Evolutionary conservation across 2,888 invertebrate species (phyloP), one percentile per base, ranked within the genome.

Genomic region (Dichetophora obliterata): DNA sequence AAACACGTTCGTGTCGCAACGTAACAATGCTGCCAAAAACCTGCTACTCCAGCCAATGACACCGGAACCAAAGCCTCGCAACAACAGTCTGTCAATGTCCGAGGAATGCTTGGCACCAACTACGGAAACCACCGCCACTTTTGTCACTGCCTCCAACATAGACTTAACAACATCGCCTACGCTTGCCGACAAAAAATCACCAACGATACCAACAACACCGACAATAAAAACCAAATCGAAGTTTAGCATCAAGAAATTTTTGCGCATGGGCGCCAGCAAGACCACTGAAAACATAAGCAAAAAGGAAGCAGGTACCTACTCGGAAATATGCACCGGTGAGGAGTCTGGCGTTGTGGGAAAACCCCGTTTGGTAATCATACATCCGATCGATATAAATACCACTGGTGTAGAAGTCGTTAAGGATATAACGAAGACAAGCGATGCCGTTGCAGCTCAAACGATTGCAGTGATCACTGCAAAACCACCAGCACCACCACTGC

Each of bases 311-410:
- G 87, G 90, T 79, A 88, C 91, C 61, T 87, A 89, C 61, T 90
- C 91, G 0, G 88, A 89, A 75, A 87, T 89, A 52, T 87, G 87
- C 52, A 89, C 88, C 0, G 88, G 87, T 14, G 88, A 89, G 37
- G 89, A 89, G 61, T 80, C 83, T 59, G 85, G 85, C 31, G 84
- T 88, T 0, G 78, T 83, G 0, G 89, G 89, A 6, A 95, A 94
- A 84, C 94, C 94, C 3, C 92, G 95, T 19, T 90, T 96, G 31
- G 95, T 96, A 78, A 96, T 96, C 82, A 95, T 96, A 79, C 96
- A 96, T 91, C 96, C 96, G 16, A 91, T 95, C 82, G 96, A 96
- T 85, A 91, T 96, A 78, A 95, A 95, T 87, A 94, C 95, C 43
- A 93, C 94, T 11, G 94, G 92, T 78, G 95, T 95, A 2, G 95